Evolutionary conservation across 2,113 vertebrate species (phyloP).

Genomic region (Carlito syrichta): DNA sequence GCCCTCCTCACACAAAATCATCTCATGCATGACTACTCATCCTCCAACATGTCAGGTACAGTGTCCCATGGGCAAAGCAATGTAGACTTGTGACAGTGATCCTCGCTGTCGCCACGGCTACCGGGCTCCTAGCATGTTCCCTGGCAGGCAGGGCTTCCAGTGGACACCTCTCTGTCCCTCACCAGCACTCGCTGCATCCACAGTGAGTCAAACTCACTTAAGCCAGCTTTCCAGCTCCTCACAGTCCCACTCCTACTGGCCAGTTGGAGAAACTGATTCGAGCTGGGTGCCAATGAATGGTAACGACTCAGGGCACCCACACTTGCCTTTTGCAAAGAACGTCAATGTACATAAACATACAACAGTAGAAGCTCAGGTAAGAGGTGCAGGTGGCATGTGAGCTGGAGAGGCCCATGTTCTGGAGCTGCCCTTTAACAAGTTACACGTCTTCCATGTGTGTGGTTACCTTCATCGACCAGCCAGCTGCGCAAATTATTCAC

Average conservation of each 20-base stretch:
- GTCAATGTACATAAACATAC: no score
- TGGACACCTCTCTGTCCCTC: accelerated
- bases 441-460: not conserved
- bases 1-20: not conserved
- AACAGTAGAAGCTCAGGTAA: not conserved
- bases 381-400: not conserved
- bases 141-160: not conserved
- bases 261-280: not conserved
- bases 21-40: not conserved
- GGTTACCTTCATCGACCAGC: not conserved
- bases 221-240: not conserved
- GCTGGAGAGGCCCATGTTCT: no score
- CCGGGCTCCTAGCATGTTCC: not conserved
- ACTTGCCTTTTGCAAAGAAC: not conserved
- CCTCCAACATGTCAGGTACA: accelerated
- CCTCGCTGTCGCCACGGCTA: accelerated
- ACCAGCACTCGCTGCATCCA: accelerated
- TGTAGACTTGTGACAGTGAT: accelerated
- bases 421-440: no score
- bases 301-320: not conserved
- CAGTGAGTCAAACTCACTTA: not conserved
- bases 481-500: not conserved
- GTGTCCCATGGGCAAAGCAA: not conserved
- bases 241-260: not conserved
- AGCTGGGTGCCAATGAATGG: not conserved